A percentile compares a stretch with the other conserved stretches of the same genome.
Evolutionary conservation across 2,797 vertebrate species (phyloP).

Genomic region (Phalloptychus januarius): DNA sequence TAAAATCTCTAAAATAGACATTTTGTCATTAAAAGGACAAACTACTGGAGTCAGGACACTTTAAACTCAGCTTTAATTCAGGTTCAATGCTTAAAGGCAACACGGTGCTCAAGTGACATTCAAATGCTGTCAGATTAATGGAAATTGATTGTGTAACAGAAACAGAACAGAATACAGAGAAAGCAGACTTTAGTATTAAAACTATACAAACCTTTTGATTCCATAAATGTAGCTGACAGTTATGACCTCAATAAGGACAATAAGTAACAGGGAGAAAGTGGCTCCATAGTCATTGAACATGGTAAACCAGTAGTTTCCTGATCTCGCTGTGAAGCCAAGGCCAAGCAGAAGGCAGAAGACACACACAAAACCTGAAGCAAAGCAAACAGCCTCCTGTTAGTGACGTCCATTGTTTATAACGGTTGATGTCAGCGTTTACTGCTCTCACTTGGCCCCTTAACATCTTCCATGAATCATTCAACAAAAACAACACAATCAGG

Average conservation of each 20-base stretch:
- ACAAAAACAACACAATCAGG: neutral
- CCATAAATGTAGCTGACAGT: conserved; percentile 90
- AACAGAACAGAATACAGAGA: neutral
- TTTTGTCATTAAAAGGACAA: neutral
- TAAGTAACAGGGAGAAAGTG: conserved; percentile 88
- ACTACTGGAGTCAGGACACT: neutral
- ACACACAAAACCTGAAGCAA: conserved; percentile 83
- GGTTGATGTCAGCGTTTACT: neutral
- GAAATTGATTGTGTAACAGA: neutral
- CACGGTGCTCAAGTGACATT: neutral
- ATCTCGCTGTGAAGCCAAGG: conserved; percentile 86
- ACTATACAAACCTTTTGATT: conserved; percentile 81
- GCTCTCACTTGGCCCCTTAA: neutral
- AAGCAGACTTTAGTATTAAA: neutral
- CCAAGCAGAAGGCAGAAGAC: conserved; percentile 84
- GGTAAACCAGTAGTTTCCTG: conserved; percentile 94
- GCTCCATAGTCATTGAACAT: conserved; percentile 94
- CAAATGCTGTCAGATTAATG: neutral
- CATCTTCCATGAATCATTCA: neutral
- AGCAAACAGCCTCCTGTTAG: neutral
- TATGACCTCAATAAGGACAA: conserved; percentile 88
- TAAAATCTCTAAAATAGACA: neutral
- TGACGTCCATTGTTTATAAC: neutral
- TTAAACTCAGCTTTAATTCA: neutral
- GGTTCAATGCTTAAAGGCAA: neutral